Percentiles rank a stretch among this genome's conserved stretches.
phyloP scores from a whole-genome alignment of 2,797 vertebrate species.

The Megalops cyprinoides region DNA sequence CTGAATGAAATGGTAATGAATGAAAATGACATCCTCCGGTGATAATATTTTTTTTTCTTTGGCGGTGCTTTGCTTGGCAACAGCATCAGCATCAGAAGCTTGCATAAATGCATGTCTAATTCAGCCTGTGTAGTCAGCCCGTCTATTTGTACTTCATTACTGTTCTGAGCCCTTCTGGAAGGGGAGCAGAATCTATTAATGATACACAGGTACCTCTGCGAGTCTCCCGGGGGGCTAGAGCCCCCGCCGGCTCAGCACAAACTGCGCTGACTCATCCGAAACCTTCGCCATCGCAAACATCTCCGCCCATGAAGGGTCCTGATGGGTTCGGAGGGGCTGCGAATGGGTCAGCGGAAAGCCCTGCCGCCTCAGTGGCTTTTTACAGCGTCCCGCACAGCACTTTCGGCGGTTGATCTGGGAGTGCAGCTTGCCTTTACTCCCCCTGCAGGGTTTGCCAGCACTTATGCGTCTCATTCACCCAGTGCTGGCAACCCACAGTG shows the following conservation, averaged over 20 bases:
- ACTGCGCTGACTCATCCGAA: constrained; percentile 41
- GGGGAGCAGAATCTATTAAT: constrained; percentile 36
- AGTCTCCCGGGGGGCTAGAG: constrained; percentile 20
- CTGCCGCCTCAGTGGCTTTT: constrained; percentile 36
- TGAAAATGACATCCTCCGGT: constrained; percentile 24
- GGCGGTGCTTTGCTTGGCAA: constrained; percentile 10
- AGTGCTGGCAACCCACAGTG: too few relatives aligned
- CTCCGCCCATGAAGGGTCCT: constrained; percentile 38
- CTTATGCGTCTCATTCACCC: too few relatives aligned
- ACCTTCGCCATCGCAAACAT: constrained; percentile 41
- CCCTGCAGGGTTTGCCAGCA: too few relatives aligned
- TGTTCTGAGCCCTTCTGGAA: constrained; percentile 21
- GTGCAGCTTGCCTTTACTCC: too few relatives aligned
- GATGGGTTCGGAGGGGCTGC: constrained; percentile 45
- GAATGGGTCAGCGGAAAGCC: constrained; percentile 36
- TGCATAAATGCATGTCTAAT: constrained; percentile 33
- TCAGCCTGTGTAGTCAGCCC: constrained; percentile 29
- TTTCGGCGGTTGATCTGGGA: neutral
- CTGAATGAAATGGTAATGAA: constrained; percentile 21
- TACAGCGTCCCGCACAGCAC: constrained; percentile 32
- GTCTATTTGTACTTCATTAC: constrained; percentile 43
- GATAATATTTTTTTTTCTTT: constrained; percentile 23
- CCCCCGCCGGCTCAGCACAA: constrained; percentile 45
- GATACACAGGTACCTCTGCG: constrained; percentile 3
- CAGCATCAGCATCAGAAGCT: too few relatives aligned